Percentiles rank a stretch among this genome's conserved stretches.
Conservation (phyloP, 2,888 invertebrate genomes). For the Lymantria dispar region DNA sequence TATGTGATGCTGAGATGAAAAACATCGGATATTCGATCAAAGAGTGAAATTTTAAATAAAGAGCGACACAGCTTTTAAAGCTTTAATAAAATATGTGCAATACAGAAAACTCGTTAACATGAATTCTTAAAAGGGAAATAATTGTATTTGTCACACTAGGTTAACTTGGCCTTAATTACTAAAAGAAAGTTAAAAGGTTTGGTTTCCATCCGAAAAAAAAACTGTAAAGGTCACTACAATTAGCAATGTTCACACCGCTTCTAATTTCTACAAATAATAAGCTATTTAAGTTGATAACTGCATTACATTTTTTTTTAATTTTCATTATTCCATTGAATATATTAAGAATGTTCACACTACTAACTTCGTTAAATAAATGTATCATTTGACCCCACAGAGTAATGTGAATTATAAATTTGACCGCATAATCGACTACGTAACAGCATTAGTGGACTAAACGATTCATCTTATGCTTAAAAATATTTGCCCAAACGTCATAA, state of each 20-base stretch:
- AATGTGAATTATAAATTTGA: neutral
- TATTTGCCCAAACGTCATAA: constrained; percentile 31
- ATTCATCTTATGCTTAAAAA: constrained; percentile 33
- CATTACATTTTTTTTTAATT: too few relatives aligned
- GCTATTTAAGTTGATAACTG: too few relatives aligned
- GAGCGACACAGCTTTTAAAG: too few relatives aligned
- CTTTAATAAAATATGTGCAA: too few relatives aligned
- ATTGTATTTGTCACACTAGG: neutral
- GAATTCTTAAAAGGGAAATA: neutral
- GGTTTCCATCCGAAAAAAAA: neutral
- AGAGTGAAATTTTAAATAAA: too few relatives aligned
- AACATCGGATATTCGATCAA: too few relatives aligned
- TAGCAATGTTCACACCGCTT: neutral
- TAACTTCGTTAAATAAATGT: too few relatives aligned
- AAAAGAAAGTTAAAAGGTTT: neutral
- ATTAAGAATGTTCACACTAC: too few relatives aligned
- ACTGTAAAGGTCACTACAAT: neutral
- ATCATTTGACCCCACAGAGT: neutral
- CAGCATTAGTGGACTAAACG: constrained; percentile 23
- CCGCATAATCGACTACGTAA: constrained; percentile 19
- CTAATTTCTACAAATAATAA: too few relatives aligned
- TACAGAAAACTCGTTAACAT: too few relatives aligned
- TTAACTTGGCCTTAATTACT: neutral
- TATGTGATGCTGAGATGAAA: too few relatives aligned
- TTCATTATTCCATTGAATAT: too few relatives aligned